These are phyloP conservation scores for Novumbra hubbsi DNA, from an alignment of 2,797 vertebrate genomes.

Conservation along the genomic window DNA sequence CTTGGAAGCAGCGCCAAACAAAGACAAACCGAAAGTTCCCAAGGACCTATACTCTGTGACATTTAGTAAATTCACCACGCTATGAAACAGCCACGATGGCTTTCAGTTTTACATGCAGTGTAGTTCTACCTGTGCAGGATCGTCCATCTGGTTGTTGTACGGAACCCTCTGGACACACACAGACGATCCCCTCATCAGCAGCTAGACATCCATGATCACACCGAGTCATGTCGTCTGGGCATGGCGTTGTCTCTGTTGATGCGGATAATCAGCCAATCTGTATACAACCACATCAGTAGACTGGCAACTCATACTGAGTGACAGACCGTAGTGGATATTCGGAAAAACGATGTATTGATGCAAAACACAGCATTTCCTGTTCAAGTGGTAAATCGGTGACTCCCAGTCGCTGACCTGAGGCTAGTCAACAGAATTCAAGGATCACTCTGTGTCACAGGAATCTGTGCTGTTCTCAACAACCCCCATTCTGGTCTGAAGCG, in stretches of 20 bases:
- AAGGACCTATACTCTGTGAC: neutral
- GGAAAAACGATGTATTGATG: neutral
- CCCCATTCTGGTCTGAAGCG: too few relatives aligned
- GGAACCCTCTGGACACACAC: constrained; percentile 88
- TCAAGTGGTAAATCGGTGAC: neutral
- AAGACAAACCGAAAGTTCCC: too few relatives aligned
- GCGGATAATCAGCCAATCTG: neutral
- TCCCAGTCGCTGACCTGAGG: too few relatives aligned
- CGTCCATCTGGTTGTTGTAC: constrained; percentile 78
- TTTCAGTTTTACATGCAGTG: neutral
- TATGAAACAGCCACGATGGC: neutral
- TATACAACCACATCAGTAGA: neutral
- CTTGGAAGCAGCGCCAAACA: constrained; percentile 37
- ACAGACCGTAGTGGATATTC: neutral
- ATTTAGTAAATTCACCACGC: neutral
- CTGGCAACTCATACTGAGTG: neutral
- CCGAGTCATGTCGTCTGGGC: constrained; percentile 64
- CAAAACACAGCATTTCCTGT: neutral
- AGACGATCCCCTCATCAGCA: constrained; percentile 74
- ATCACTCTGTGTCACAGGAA: too few relatives aligned
- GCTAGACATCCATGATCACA: constrained; percentile 84
- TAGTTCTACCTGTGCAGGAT: constrained; percentile 80
- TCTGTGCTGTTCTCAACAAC: too few relatives aligned
- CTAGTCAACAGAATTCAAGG: too few relatives aligned
- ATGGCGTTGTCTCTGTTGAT: constrained; percentile 77